Evolutionary conservation across 2,888 invertebrate species (phyloP).

Genomic region (Nysson spinosus): DNA sequence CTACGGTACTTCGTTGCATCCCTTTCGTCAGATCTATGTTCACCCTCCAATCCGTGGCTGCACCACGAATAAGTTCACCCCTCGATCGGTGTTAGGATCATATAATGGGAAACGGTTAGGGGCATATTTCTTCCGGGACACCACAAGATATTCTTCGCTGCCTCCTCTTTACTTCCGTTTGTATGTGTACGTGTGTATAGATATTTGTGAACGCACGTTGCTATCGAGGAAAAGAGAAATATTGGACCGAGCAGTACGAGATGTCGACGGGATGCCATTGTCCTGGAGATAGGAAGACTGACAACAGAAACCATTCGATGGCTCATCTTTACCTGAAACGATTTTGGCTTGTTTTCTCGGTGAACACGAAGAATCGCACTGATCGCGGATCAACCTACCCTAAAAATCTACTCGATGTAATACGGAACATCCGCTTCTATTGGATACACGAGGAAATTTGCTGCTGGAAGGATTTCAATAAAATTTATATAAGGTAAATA

Average conservation of each 20-base stretch:
- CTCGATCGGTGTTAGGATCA: conserved; percentile 53
- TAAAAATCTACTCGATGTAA: not conserved
- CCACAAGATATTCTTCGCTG: conserved; percentile 44
- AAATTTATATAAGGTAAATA: too few species aligned
- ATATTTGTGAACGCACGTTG: conserved; percentile 1
- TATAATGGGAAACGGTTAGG: conserved; percentile 73
- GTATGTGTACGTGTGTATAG: conserved; percentile 12
- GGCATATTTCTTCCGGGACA: conserved; percentile 69
- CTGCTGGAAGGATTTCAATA: too few species aligned
- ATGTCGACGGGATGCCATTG: conserved; percentile 64
- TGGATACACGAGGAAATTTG: too few species aligned
- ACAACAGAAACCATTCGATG: conserved; percentile 63
- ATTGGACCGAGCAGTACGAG: conserved; percentile 55
- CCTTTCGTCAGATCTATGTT: conserved; percentile 63
- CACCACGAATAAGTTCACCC: conserved; percentile 58
- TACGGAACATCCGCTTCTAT: too few species aligned
- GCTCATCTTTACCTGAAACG: conserved; percentile 60
- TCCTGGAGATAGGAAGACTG: conserved; percentile 67
- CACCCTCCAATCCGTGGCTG: conserved; percentile 61
- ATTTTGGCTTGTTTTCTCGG: conserved; percentile 23
- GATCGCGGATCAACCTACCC: not conserved
- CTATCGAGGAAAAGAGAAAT: conserved; percentile 47
- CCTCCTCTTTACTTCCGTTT: conserved; percentile 1
- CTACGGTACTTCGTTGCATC: conserved; percentile 53
- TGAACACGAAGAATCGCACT: conserved; percentile 29